phyloP scores from a whole-genome alignment of 2,797 vertebrate genomes.

The Myotis planiceps region DNA sequence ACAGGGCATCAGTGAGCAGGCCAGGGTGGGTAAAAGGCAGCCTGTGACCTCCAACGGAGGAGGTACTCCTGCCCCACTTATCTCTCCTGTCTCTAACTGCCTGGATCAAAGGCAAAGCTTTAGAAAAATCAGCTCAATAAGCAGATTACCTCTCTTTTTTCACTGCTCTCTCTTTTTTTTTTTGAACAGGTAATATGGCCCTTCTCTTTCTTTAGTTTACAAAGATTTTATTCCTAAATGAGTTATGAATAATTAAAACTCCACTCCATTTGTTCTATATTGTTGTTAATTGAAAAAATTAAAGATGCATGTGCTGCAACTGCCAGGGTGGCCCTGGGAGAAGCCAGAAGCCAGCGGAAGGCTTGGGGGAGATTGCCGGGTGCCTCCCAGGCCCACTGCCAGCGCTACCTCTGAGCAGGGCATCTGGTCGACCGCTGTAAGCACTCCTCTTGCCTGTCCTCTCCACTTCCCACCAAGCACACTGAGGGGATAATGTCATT shows the following conservation, averaged over 20 bases:
- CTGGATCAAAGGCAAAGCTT: background rate
- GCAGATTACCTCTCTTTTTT: background rate
- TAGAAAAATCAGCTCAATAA: background rate
- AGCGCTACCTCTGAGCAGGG: accelerated
- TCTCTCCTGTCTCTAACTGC: background rate
- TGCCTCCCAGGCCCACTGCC: background rate
- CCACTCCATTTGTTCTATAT: constrained; percentile 87
- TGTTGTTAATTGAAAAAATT: constrained; percentile 90
- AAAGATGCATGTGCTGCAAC: constrained; percentile 87
- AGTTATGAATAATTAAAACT: constrained; percentile 90
- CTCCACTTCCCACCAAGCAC: background rate
- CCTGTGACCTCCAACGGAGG: background rate
- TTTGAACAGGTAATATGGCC: constrained; percentile 81
- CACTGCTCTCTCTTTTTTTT: background rate
- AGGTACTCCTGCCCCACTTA: background rate
- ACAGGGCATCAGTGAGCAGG: background rate
- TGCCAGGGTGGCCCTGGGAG: constrained; percentile 78
- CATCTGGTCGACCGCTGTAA: accelerated
- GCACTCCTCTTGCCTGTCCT: background rate
- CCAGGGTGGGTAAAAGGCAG: background rate
- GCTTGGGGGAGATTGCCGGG: background rate
- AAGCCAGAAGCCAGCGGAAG: background rate
- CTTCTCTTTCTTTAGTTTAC: constrained; percentile 85
- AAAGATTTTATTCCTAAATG: constrained; percentile 88
- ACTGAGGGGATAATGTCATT: background rate